Evolutionary conservation across 1,140 invertebrate species (phyloP).

Genomic region (Psix sp.): DNA sequence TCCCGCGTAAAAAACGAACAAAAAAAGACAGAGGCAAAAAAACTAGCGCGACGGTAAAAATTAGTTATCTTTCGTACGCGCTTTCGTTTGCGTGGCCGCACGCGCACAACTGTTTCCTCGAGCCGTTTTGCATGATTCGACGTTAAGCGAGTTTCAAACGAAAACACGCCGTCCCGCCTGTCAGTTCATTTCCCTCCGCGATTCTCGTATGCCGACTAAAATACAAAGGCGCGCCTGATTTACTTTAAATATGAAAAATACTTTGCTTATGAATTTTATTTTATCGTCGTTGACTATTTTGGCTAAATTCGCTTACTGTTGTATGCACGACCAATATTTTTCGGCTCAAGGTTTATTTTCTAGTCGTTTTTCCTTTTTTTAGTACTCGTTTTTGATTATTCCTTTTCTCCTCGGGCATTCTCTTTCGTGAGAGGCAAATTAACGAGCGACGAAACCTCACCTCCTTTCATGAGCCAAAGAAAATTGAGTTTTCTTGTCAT

Average conservation of each 20-base stretch:
- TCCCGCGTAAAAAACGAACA: conserved; percentile 6
- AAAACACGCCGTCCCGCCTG: conserved; percentile 44
- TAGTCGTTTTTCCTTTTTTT: conserved; percentile 5
- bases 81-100: conserved; percentile 9
- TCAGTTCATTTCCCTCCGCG: conserved; percentile 46
- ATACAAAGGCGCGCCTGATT: conserved; percentile 53
- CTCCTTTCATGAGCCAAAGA: conserved; percentile 19
- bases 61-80: conserved; percentile 43
- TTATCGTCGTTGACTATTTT: conserved; percentile 30
- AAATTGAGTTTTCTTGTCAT: conserved; percentile 40
- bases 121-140: conserved; percentile 42
- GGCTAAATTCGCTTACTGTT: conserved; percentile 24
- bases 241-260: conserved; percentile 54
- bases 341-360: conserved; percentile 12
- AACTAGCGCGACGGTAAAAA: conserved; percentile 35
- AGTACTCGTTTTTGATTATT: background rate
- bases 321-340: conserved; percentile 20
- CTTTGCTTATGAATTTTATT: conserved; percentile 34
- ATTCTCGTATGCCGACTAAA: conserved; percentile 48
- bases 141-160: conserved; percentile 54
- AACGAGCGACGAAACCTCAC: conserved; percentile 37
- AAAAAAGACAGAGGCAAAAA: conserved; percentile 20
- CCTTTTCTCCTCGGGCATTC: background rate
- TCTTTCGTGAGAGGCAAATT: conserved; percentile 31
- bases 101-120: conserved; percentile 14